Evolutionary conservation across 2,113 vertebrate genomes (phyloP).

Genomic region (Hippopotamus amphibius): DNA sequence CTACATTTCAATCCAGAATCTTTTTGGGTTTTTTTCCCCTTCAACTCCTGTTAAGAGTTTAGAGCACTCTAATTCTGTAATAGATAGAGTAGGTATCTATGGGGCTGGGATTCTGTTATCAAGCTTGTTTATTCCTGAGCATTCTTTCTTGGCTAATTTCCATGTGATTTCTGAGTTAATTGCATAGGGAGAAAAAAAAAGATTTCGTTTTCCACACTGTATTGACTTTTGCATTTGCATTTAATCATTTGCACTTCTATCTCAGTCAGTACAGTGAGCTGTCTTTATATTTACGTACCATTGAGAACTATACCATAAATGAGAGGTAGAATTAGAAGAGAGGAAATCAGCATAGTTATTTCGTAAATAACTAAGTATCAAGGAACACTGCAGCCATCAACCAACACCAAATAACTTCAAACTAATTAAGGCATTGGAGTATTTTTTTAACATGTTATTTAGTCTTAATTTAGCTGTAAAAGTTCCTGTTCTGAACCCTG

Average conservation of each 20-base stretch:
- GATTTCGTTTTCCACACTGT: conserved; percentile 20
- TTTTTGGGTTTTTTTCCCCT: not conserved
- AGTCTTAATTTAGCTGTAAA: conserved; percentile 53
- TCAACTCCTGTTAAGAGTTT: conserved; percentile 39
- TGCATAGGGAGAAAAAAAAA: conserved; percentile 34
- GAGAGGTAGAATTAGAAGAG: conserved; percentile 34
- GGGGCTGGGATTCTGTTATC: conserved; percentile 49
- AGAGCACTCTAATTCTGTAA: conserved; percentile 48
- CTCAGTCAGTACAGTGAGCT: conserved; percentile 30
- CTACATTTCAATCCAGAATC: conserved; percentile 5
- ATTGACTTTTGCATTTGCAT: conserved; percentile 59
- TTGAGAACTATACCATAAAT: conserved; percentile 56
- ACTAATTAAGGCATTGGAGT: not conserved
- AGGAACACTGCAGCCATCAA: not conserved
- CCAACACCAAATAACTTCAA: not conserved
- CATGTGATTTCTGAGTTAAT: conserved; percentile 65
- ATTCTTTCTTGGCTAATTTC: conserved; percentile 58
- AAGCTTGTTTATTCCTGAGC: conserved; percentile 67
- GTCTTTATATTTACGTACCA: conserved; percentile 58
- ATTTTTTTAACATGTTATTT: not conserved
- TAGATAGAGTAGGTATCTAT: conserved; percentile 44
- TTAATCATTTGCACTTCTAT: conserved; percentile 57
- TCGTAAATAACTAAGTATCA: conserved; percentile 38
- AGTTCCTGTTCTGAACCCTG: not conserved
- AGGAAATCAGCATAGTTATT: conserved; percentile 23